Conservation (phyloP, 2,113 vertebrate species). For the Seriola quinqueradiata region DNA sequence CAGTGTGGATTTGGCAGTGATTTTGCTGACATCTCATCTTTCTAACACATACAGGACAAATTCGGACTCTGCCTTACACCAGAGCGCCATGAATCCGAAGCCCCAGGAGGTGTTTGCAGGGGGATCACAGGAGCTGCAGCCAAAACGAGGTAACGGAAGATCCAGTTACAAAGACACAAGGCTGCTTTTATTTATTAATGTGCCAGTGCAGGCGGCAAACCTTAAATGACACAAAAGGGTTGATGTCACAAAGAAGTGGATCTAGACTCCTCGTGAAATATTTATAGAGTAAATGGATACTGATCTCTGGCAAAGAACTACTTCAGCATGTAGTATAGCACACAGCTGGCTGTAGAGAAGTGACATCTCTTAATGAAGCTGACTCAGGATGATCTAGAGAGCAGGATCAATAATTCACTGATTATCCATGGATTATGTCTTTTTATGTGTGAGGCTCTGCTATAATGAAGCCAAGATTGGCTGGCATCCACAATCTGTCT, state of each 20-base stretch:
- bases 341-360: constrained; percentile 19
- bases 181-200: constrained; percentile 64
- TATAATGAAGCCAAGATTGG: constrained; percentile 60
- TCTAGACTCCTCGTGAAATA: constrained; percentile 53
- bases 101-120: constrained; percentile 91
- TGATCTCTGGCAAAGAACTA: constrained; percentile 13
- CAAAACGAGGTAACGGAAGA: constrained; percentile 91
- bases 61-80: constrained; percentile 97
- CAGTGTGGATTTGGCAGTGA: constrained; percentile 3
- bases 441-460: constrained; percentile 58
- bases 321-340: background rate
- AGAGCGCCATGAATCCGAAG: constrained; percentile 94
- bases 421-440: constrained; percentile 61
- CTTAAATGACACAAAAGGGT: constrained; percentile 35
- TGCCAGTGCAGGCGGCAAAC: constrained; percentile 34
- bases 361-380: constrained; percentile 47
- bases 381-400: constrained; percentile 40
- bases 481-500: constrained; percentile 66
- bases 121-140: constrained; percentile 93
- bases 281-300: constrained; percentile 52
- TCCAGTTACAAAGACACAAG: constrained; percentile 49
- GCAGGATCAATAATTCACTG: constrained; percentile 63
- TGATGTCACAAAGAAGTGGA: constrained; percentile 40
- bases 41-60: constrained; percentile 89
- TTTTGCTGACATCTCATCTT: constrained; percentile 58